phyloP scores from a whole-genome alignment of 1,140 invertebrate species.

The Microplitis demolitor region DNA sequence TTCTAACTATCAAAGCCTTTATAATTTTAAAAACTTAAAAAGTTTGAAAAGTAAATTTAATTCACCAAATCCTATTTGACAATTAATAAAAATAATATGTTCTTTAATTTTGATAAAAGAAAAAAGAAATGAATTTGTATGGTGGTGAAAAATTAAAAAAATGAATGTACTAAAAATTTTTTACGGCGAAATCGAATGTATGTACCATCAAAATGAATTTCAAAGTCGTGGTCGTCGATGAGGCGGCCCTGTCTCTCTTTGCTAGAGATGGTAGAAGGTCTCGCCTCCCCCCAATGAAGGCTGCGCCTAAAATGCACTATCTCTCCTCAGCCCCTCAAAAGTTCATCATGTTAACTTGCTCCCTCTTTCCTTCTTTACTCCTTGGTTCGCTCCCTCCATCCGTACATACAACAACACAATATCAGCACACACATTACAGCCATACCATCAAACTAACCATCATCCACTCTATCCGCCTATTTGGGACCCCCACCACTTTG shows the following conservation, averaged over 20 bases:
- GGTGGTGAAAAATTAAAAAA: too few species aligned
- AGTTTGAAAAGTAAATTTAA: too few species aligned
- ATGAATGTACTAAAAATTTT: background rate
- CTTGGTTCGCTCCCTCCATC: constrained; percentile 21
- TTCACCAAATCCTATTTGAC: too few species aligned
- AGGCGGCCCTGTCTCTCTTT: constrained; percentile 52
- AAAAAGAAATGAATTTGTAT: too few species aligned
- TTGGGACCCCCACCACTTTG: constrained; percentile 44
- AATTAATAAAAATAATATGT: too few species aligned
- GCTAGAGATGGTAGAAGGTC: constrained; percentile 45
- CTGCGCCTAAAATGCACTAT: constrained; percentile 16
- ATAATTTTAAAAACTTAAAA: too few species aligned
- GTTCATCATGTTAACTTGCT: constrained; percentile 12
- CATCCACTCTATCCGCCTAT: constrained; percentile 39
- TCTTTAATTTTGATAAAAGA: too few species aligned
- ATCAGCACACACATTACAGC: background rate
- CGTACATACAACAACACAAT: constrained; percentile 31
- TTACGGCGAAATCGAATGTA: background rate
- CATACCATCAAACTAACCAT: constrained; percentile 13
- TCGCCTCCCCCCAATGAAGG: constrained; percentile 15
- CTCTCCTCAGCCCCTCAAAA: constrained; percentile 1
- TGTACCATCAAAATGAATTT: background rate
- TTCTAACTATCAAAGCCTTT: too few species aligned
- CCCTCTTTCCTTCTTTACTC: constrained; percentile 5
- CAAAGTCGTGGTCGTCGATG: constrained; percentile 23